Evolutionary conservation across 2,888 invertebrate species (phyloP), one percentile per base, ranked within the genome.

Genomic region (Ligdia adustata): DNA sequence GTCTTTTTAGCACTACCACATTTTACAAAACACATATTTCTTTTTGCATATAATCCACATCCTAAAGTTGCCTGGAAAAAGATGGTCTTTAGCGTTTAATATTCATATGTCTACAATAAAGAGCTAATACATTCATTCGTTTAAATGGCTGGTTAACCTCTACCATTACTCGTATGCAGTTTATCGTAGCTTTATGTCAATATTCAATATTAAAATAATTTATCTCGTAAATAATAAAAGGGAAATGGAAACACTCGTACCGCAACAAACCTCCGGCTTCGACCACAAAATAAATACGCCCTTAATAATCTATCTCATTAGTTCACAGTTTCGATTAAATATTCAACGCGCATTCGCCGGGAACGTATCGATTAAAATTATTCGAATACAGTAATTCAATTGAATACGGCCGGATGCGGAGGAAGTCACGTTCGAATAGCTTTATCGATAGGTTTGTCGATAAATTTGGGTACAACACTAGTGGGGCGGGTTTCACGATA

Each of bases 341-440:
- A 44, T 44, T 44, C 31, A 24, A 7, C 7, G 9, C 16, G 26
- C 37, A 22, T 11, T 18, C 11, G 18, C 26, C 12, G 18, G 11
- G 13, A 18, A 6, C 15, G 13, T 44, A 44, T 37, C 37, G 37
- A 35, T 37, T 38, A 20, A 24, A 37, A 37, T 31, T 4, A 44
- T 18, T 28, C 33, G 45, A 14, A 46, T 15, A 24, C 31, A 9
- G 20, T 14, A 14, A 26, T n/a, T n/a, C n/a, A n/a, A n/a, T n/a
- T n/a, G n/a, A n/a, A n/a, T 16, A 9, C 28, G 12, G 16, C 12
- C 27, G 39, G 38, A 33, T 33, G 14, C n/a, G n/a, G n/a, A 9
- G 45, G 45, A 38, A 45, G 27, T 31, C 38, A 38, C 33, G 45
- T 32, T 15, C 26, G 11, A 2, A 4, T 31, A 24, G 29, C 15